These are phyloP conservation scores for Reticulitermes speratus DNA, from an alignment of 1,140 invertebrate species.

Conservation along the genomic window DNA sequence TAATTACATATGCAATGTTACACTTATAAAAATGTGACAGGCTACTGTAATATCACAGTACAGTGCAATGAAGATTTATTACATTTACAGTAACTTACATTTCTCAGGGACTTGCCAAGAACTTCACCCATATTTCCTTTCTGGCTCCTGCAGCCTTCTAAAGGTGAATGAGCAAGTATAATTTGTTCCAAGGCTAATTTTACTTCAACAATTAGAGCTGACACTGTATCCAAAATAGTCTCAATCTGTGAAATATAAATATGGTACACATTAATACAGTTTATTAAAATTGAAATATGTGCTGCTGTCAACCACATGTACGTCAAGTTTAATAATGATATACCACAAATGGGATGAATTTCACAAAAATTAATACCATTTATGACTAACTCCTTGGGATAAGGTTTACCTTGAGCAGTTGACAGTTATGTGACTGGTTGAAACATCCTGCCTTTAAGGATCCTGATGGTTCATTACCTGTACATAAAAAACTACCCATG, in stretches of 20 bases:
- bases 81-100: constrained; percentile 42
- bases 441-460: no score
- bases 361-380: constrained; percentile 20
- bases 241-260: constrained; percentile 50
- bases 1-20: no score
- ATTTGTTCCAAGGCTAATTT: constrained; percentile 56
- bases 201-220: constrained; percentile 51
- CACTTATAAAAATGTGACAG: no score
- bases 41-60: no score
- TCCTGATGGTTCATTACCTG: no score
- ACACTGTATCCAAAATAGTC: constrained; percentile 53
- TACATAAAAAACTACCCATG: no score
- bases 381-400: no score
- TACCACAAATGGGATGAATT: constrained; percentile 31
- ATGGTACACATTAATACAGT: neutral
- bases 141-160: constrained; percentile 39
- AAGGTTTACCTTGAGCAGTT: no score
- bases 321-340: neutral
- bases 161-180: constrained; percentile 48
- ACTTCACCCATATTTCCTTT: constrained; percentile 42
- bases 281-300: no score
- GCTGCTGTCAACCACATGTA: no score
- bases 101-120: constrained; percentile 52
- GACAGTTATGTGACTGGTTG: no score
- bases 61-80: no score